Evolutionary conservation across 2,888 invertebrate species (phyloP).

Genomic region (Habrosyne pyritoides): DNA sequence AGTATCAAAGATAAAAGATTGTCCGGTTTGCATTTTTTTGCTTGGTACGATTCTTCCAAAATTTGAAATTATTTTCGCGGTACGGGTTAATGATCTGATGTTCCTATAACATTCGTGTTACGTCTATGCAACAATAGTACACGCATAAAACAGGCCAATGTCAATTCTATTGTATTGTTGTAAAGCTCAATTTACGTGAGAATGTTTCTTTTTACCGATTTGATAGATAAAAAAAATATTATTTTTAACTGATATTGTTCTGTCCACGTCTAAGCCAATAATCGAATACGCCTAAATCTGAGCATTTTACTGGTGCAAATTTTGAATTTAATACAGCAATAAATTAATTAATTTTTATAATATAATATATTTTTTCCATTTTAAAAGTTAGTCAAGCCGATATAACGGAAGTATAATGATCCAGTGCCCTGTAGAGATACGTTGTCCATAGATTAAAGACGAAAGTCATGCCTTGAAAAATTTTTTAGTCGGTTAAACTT

Average conservation of each 20-base stretch:
- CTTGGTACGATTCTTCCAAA: conserved; percentile 76
- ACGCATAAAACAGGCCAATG: conserved; percentile 61
- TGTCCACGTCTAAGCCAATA: conserved; percentile 71
- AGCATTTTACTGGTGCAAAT: conserved; percentile 70
- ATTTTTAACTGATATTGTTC: conserved; percentile 71
- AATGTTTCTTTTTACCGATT: conserved; percentile 72
- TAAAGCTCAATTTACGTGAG: conserved; percentile 79
- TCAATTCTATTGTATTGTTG: conserved; percentile 77
- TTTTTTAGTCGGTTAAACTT: conserved; percentile 78
- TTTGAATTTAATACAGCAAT: conserved; percentile 78
- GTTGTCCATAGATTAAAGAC: conserved; percentile 80
- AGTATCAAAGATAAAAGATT: conserved; percentile 76
- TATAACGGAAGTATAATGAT: conserved; percentile 76
- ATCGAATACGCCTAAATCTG: conserved; percentile 64
- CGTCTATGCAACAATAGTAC: conserved; percentile 64
- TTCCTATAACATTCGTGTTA: conserved; percentile 76
- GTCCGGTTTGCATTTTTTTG: conserved; percentile 72
- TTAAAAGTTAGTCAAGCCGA: conserved; percentile 70
- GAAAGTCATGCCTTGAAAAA: conserved; percentile 82
- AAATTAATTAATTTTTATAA: conserved; percentile 76
- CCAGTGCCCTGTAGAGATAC: conserved; percentile 81
- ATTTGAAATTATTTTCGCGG: conserved; percentile 73
- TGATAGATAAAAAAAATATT: conserved; percentile 59
- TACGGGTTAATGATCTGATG: conserved; percentile 83
- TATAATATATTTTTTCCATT: conserved; percentile 58